These are phyloP conservation scores for Drosophila mayaguana DNA, from an alignment of 2,888 invertebrate genomes.

Conservation along the genomic window DNA sequence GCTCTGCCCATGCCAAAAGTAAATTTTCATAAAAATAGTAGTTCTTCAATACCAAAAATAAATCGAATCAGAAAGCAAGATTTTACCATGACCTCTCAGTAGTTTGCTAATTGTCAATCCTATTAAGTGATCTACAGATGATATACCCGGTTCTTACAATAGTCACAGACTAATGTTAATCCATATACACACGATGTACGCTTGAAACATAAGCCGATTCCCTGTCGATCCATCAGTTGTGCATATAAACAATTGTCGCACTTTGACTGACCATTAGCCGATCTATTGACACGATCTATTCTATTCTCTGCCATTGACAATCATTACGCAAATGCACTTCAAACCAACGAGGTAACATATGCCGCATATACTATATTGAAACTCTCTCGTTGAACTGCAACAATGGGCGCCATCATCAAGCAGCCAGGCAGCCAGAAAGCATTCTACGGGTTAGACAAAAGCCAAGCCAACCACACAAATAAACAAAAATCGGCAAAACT, in stretches of 20 bases:
- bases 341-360: slow-evolving; percentile 12
- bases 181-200: neutral
- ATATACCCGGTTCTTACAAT: neutral
- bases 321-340: slow-evolving; percentile 64
- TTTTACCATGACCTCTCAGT: neutral
- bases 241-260: slow-evolving; percentile 2
- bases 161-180: neutral
- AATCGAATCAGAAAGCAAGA: no score
- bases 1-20: neutral
- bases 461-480: slow-evolving; percentile 17
- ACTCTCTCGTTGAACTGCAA: neutral
- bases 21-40: neutral
- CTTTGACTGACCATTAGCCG: slow-evolving; percentile 7
- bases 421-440: neutral
- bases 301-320: slow-evolving; percentile 22
- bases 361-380: slow-evolving; percentile 1
- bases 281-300: slow-evolving; percentile 18
- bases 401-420: slow-evolving; percentile 40
- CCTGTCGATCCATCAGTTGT: neutral
- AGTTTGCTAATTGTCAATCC: neutral
- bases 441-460: slow-evolving; percentile 37
- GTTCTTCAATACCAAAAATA: no score
- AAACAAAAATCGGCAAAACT: slow-evolving; percentile 16
- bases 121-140: neutral
- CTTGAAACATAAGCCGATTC: neutral